Base-by-base conservation (phyloP, 2,888 invertebrate species). In the Cosmia trapezina region DNA sequence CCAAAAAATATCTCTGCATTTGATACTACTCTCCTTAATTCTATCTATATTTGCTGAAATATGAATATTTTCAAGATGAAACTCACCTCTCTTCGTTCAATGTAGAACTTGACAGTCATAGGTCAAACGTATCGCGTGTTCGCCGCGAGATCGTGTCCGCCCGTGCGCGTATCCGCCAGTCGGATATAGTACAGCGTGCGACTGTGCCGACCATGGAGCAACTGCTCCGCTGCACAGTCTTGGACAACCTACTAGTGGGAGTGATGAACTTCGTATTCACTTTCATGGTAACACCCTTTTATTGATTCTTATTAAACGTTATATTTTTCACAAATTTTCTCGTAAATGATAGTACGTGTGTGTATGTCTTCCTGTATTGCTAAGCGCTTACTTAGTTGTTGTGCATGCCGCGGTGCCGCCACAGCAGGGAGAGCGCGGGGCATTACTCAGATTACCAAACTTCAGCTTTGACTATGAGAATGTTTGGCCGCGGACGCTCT, bases 401-500 rank as follows among this genome's bases (percentile, higher is more conserved):
- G 33, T 59, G 19, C 33, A 28, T 22, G 43, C 12, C 8, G 12
- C 17, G 22, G n/a, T 22, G 43, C 12, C 8, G 12, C 17, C 28
- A 3, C 28, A 51, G 22, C 2, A 49, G 7, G 37, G 37, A 59
- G n/a, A 28, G 2, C 8, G 17, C 37, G 51, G n/a, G 33, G 70
- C 61, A 37, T 12, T 56, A 22, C 64, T 70, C 41, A 51, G 28
- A 63, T 63, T 54, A 54, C 51, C 78, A 57, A 78, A 47, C 43
- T 51, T 65, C 56, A 59, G 43, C 37, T 67, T 49, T 70, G 22
- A 57, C 62, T 57, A 37, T 19, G 17, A 41, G 47, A 67, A 51
- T 12, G 33, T 78, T 73, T 62, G 78, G 45, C 65, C 47, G 47
- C 41, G 28, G 22, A 53, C 37, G 41, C 43, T 61, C 79, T 73